A percentile compares a stretch with the other conserved stretches of the same genome.
Evolutionary conservation across 2,113 vertebrate genomes (phyloP).

Genomic region (Gallinago paraguaiae): DNA sequence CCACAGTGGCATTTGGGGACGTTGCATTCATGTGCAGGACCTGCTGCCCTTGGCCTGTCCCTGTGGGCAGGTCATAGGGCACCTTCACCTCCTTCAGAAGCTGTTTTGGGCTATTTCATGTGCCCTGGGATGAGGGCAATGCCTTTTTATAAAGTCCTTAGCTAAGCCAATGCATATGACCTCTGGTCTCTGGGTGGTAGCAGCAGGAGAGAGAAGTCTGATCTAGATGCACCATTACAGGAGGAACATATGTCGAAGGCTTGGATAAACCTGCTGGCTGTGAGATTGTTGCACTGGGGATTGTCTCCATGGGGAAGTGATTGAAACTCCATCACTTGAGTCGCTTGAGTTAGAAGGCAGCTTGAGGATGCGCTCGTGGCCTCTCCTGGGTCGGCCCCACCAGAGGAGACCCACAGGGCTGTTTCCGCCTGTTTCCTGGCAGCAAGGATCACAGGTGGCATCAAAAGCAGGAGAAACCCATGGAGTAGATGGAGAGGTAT

Average conservation of each 20-base stretch:
- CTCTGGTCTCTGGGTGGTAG: neutral
- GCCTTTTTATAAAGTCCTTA: neutral
- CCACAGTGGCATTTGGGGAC: accelerated
- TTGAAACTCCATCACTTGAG: neutral
- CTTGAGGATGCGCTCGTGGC: neutral
- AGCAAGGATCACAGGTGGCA: neutral
- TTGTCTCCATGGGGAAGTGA: neutral
- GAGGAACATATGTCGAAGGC: neutral
- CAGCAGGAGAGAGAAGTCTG: neutral
- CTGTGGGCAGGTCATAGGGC: neutral
- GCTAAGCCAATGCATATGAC: neutral
- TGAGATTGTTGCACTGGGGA: neutral
- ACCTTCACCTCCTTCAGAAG: neutral
- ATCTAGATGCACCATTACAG: neutral
- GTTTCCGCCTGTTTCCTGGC: neutral
- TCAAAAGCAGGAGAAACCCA: neutral
- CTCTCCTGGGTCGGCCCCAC: neutral
- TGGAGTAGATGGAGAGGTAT: neutral
- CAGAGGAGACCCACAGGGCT: neutral
- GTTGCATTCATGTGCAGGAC: accelerated
- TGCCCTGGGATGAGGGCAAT: neutral
- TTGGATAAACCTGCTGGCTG: neutral
- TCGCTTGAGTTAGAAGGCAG: neutral
- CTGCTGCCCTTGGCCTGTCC: neutral
- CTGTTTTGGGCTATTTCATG: neutral